Conservation (phyloP, 2,797 vertebrate genomes). For the Eupleurogrammus muticus region DNA sequence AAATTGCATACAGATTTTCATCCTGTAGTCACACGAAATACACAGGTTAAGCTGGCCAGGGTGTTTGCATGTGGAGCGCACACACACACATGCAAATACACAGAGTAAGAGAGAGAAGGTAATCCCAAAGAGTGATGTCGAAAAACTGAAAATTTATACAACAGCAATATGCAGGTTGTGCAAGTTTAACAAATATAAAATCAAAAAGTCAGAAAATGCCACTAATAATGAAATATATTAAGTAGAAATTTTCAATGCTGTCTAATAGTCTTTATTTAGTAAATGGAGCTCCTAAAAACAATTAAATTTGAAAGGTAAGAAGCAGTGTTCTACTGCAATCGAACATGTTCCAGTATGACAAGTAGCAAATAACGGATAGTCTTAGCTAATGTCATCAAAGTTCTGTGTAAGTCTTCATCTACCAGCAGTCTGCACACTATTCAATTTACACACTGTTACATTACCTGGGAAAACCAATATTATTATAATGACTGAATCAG, state of each 20-base stretch:
- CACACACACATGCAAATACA: slow-evolving; percentile 7
- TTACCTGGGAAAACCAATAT: too few species aligned
- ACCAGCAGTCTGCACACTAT: too few species aligned
- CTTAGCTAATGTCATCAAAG: not conserved
- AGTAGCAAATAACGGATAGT: not conserved
- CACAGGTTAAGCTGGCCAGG: slow-evolving; percentile 16
- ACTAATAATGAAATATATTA: not conserved
- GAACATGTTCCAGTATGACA: too few species aligned
- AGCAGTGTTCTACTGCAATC: not conserved
- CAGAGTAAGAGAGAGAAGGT: not conserved
- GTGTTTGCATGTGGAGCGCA: not conserved
- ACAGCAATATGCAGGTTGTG: not conserved
- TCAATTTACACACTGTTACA: too few species aligned
- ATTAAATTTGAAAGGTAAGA: not conserved
- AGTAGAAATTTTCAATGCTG: too few species aligned
- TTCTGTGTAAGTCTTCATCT: too few species aligned
- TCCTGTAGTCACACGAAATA: slow-evolving; percentile 17
- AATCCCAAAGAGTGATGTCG: not conserved
- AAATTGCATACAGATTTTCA: slow-evolving; percentile 25
- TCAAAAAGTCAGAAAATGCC: not conserved
- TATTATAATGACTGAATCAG: too few species aligned
- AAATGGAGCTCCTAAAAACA: not conserved
- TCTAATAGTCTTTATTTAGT: too few species aligned
- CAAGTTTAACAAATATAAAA: not conserved
- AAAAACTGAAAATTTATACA: not conserved